Base-by-base conservation (phyloP, 1,140 invertebrate genomes). In the Samia ricini region DNA sequence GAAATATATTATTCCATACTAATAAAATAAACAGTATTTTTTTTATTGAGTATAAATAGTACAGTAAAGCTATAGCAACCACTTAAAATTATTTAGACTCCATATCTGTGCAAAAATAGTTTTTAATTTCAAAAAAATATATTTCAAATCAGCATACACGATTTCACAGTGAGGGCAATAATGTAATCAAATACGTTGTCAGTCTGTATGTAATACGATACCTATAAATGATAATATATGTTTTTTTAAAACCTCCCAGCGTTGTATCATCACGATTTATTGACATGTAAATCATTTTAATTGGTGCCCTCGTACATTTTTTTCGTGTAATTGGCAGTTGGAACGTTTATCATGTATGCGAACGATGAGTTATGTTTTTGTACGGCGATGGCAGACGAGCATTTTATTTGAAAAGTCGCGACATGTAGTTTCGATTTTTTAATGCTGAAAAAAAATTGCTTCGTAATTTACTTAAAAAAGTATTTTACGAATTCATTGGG, bases 251-350 rank as follows among this genome's bases (percentile, higher is more conserved):
- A 36, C 26, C 26, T 20, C 33, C 56, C 24, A 57, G 21, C 56
- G 56, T 29, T 57, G 33, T 65, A 74, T 62, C 60, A 15, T 15
- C 22, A 29, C 63, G 67, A 77, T 77, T 74, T 77, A 77, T 77
- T 69, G 75, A 74, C 68, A 74, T 77, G 75, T 77, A 77, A 77
- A 77, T 77, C 75, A 77, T 77, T 77, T 77, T 77, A 77, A 77
- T 77, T 77, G 75, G 72, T 51, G 64, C 66, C 69, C 60, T 64
- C 63, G 68, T 69, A 69, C 70, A 69, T 74, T 77, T 77, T 77
- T n/a, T 77, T 74, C 71, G 65, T 74, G 68, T 74, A 77, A 77
- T 77, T 77, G 75, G 72, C 75, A 72, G 72, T 63, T 69, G 49
- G 69, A 56, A 66, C 71, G 67, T 77, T 69, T 72, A 72, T 77